Evolutionary conservation across 2,113 vertebrate genomes (phyloP).

Genomic region (Pygathrix nemaeus): DNA sequence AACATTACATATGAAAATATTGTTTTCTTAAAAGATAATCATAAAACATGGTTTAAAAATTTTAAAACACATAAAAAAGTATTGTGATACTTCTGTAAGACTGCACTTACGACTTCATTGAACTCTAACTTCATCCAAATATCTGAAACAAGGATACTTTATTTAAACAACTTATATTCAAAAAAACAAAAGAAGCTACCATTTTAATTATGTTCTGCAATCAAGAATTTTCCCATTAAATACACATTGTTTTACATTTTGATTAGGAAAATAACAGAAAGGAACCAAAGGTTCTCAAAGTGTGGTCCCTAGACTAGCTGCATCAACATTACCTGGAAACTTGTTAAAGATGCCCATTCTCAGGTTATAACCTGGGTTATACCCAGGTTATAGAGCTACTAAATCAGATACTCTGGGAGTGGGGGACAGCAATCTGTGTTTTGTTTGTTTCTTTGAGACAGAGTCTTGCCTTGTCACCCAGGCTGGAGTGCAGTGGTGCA

Average conservation of each 20-base stretch:
- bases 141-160: neutral
- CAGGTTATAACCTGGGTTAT: neutral
- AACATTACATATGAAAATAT: neutral
- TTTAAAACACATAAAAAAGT: neutral
- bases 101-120: neutral
- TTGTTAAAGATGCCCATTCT: neutral
- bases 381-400: neutral
- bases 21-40: neutral
- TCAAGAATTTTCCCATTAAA: neutral
- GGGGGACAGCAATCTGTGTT: neutral
- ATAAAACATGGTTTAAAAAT: neutral
- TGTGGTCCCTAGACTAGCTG: neutral
- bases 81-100: neutral
- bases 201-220: neutral
- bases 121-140: neutral
- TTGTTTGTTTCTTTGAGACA: too few relatives aligned
- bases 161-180: neutral
- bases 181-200: neutral
- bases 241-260: neutral
- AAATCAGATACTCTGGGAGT: neutral
- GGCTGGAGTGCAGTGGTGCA: too few relatives aligned
- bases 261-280: neutral
- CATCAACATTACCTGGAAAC: neutral
- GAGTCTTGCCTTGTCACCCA: too few relatives aligned
- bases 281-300: neutral